Conservation (phyloP, 2,888 invertebrate genomes). For the Lamellibrachia columna region DNA sequence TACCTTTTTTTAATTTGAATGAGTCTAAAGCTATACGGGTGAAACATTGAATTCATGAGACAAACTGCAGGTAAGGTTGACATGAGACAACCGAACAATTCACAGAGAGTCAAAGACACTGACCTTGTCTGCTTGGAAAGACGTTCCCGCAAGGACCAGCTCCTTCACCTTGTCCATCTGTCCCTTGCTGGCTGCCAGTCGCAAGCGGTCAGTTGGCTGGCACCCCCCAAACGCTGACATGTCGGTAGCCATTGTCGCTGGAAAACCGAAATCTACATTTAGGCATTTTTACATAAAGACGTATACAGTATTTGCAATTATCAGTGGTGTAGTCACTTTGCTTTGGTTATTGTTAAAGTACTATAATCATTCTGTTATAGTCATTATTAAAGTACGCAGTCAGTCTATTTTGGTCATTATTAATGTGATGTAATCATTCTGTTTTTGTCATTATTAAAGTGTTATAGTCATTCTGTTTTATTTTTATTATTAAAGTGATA, state of each 20-base stretch:
- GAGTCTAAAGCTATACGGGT: too few species aligned
- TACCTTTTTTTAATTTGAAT: too few species aligned
- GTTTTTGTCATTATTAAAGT: too few species aligned
- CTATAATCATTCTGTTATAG: too few species aligned
- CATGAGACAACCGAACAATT: background rate
- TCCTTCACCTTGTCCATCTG: conserved; percentile 58
- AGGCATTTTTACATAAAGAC: background rate
- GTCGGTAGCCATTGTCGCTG: conserved; percentile 43
- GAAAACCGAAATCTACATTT: conserved; percentile 14
- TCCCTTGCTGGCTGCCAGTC: conserved; percentile 64
- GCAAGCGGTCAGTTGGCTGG: conserved; percentile 57
- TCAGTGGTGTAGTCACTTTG: background rate
- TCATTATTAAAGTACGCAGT: too few species aligned
- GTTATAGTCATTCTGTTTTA: too few species aligned
- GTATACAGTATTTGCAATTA: background rate
- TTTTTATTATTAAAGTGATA: too few species aligned
- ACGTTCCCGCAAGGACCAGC: conserved; percentile 60
- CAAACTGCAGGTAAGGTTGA: too few species aligned
- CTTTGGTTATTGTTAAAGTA: background rate
- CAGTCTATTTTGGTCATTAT: too few species aligned
- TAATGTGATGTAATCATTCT: too few species aligned
- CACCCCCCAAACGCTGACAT: conserved; percentile 38
- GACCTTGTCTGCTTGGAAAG: conserved; percentile 61
- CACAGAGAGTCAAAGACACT: conserved; percentile 34
- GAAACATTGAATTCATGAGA: too few species aligned